A percentile compares a stretch with the other conserved stretches of the same genome.
These are phyloP conservation scores for Salmo trutta DNA, from an alignment of 2,797 vertebrate species.

Conservation along the genomic window DNA sequence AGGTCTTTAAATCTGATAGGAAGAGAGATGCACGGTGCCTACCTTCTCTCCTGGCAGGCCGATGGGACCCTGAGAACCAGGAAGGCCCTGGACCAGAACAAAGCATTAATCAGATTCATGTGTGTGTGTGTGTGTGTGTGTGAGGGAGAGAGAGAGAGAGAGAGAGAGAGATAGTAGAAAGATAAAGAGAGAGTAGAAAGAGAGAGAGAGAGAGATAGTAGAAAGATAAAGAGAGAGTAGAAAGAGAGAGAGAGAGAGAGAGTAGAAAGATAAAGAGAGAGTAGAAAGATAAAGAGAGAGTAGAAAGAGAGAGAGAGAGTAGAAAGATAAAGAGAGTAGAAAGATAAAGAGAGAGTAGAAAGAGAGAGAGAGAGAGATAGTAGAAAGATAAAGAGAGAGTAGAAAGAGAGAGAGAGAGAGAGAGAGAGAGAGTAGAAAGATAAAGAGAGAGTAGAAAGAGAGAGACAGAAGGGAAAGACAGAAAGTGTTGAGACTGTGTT, in stretches of 20 bases:
- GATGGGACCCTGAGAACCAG: conserved; percentile 88
- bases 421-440: too few relatives aligned
- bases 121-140: neutral
- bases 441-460: too few relatives aligned
- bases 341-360: too few relatives aligned
- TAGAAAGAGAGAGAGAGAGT: too few relatives aligned
- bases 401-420: too few relatives aligned
- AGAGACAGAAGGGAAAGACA: neutral
- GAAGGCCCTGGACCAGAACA: conserved; percentile 80
- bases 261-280: too few relatives aligned
- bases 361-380: too few relatives aligned
- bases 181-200: neutral
- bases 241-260: too few relatives aligned
- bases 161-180: neutral
- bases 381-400: too few relatives aligned
- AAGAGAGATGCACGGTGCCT: conserved; percentile 57
- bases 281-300: too few relatives aligned
- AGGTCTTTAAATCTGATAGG: conserved; percentile 52
- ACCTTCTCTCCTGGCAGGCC: conserved; percentile 93
- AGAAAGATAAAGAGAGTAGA: too few relatives aligned
- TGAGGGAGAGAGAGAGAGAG: neutral
- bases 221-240: too few relatives aligned
- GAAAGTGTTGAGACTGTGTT: neutral
- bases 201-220: neutral
- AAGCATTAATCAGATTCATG: conserved; percentile 54